Evolutionary conservation across 2,797 vertebrate genomes (phyloP).

Genomic region (Ctenopoma kingsleyae): DNA sequence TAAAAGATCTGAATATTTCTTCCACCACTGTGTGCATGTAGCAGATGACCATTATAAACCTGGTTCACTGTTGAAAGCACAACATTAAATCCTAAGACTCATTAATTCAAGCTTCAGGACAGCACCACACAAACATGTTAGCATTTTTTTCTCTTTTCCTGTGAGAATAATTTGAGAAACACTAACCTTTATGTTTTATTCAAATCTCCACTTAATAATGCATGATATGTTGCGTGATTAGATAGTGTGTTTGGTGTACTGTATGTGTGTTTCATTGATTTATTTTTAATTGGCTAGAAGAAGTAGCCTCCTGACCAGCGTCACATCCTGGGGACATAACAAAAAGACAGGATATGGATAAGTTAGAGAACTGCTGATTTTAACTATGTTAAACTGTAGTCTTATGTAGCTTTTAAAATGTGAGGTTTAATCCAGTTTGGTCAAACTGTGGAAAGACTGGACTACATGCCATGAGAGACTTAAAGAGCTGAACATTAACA

Average conservation of each 20-base stretch:
- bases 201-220: conserved; percentile 69
- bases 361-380: conserved; percentile 4
- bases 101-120: conserved; percentile 51
- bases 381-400: background rate
- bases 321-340: conserved; percentile 39
- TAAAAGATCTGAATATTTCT: background rate
- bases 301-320: conserved; percentile 43
- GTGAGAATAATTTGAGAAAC: conserved; percentile 65
- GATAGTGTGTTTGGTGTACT: conserved; percentile 20
- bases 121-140: conserved; percentile 45
- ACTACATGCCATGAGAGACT: too few species aligned
- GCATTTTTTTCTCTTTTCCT: conserved; percentile 28
- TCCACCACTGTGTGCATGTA: background rate
- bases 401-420: conserved; percentile 19
- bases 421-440: background rate
- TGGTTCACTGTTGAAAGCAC: conserved; percentile 7
- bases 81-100: conserved; percentile 22
- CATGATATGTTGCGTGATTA: conserved; percentile 52
- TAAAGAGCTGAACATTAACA: background rate
- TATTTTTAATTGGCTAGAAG: conserved; percentile 49
- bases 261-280: conserved; percentile 38
- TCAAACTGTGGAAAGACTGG: too few species aligned
- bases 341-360: conserved; percentile 15
- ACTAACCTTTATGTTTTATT: conserved; percentile 74
- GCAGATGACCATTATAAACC: conserved; percentile 1